Percentiles rank a stretch among this genome's conserved stretches.
Conservation (phyloP, 2,113 vertebrate genomes). For the Psittacula cyanocephala region DNA sequence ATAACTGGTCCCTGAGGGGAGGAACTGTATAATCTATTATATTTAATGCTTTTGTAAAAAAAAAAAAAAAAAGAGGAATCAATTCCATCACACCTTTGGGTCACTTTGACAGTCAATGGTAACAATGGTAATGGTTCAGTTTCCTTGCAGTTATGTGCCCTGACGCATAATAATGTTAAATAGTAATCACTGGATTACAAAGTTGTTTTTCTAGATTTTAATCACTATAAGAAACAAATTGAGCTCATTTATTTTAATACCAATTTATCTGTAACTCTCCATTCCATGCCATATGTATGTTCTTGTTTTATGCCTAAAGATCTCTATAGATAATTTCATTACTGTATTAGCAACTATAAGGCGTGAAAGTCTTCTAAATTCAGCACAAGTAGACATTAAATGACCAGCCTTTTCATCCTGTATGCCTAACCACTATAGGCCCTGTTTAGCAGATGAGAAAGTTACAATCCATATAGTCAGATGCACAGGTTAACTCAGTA, state of each 20-base stretch:
- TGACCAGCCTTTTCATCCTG: not conserved
- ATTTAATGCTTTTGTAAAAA: not conserved
- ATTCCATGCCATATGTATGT: accelerated
- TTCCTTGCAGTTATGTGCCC: not conserved
- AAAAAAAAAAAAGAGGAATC: not conserved
- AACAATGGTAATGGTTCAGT: not conserved
- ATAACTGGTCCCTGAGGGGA: not conserved
- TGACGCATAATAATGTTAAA: not conserved
- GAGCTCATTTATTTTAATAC: not conserved
- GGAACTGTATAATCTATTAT: not conserved
- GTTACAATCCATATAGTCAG: not conserved
- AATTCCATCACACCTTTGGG: not conserved
- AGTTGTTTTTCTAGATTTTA: not conserved
- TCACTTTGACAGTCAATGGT: not conserved
- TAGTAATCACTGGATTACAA: not conserved
- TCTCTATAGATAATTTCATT: not conserved
- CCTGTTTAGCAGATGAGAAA: not conserved
- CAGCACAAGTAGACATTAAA: not conserved
- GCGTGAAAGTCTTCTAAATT: not conserved
- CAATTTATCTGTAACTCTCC: not conserved
- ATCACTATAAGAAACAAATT: not conserved
- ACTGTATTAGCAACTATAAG: not conserved
- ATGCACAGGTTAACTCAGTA: not conserved
- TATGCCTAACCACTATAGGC: not conserved
- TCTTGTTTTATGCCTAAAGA: not conserved